Base-by-base conservation (phyloP, 2,888 invertebrate species). In the Pemphredon lugubris region DNA sequence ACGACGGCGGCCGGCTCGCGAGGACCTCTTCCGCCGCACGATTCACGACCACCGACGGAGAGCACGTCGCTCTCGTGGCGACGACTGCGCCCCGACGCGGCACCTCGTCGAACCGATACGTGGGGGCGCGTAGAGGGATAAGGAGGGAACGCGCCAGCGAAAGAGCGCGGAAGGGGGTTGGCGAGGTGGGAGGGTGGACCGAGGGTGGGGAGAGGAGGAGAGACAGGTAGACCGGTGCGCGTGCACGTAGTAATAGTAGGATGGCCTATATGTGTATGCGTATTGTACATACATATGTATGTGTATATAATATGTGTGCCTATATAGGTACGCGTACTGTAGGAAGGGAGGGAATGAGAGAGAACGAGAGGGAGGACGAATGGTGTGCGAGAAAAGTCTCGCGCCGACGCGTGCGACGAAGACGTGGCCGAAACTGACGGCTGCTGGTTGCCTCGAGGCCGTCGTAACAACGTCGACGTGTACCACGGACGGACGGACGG, bases 1-100 rank as follows among this genome's bases (percentile, higher is more conserved):
- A 67, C 70, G 59, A 47, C 54, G 68, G 66, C 51, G 53, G 64
- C 75, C 73, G 75, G 63, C 73, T 73, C 77, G 75, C 77, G 77
- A 77, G 77, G 67, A 76, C 67, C 72, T 74, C 74, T 77, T 70
- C 73, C 73, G 76, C 63, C 73, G 64, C 73, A 73, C 76, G 76
- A 70, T 76, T 73, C 77, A 67, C 65, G 59, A 73, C 70, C 75
- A 69, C 70, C 77, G 73, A 75, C 77, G 66, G 69, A 65, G 71
- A 76, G 68, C 70, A 68, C 78, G 70, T 65, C 73, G 78, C 66
- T 71, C 74, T 71, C 71, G 79, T 59, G 68, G 71, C 74, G 74
- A 74, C 66, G 67, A 63, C 75, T 73, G 77, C 78, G 77, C 77
- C 77, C 61, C 73, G 63, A 63, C 61, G 57, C 75, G 77, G 69